Evolutionary conservation across 2,797 vertebrate genomes (phyloP), one percentile per base, ranked within the genome.

Genomic region (Spondyliosoma cantharus): DNA sequence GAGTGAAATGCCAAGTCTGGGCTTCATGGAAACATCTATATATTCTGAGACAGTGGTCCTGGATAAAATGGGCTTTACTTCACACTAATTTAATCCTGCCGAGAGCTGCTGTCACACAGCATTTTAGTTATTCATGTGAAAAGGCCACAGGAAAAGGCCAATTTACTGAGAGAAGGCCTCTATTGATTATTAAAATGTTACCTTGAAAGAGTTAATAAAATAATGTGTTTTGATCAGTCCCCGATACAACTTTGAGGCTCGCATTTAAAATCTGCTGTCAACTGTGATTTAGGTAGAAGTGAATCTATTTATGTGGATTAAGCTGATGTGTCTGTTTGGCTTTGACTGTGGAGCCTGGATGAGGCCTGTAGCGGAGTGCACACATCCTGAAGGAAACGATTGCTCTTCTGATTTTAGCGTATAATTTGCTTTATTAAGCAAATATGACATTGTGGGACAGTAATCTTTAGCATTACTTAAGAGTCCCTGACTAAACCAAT

Each of bases 121-220:
- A 81, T 89, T 78, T 88, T 79, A 66, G 71, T 87, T 82, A 84
- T 71, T 78, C 45, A 73, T 65, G 9, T n/a, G 80, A 84, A 87
- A 91, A 89, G 82, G 86, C 74, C 86, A 91, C 9, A 42, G 59
- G 57, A 62, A 86, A 92, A 90, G 86, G 89, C 91, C 81, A 87
- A 80, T 89, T 85, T 83, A 76, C 78, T 64, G 22, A 80, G 78
- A 62, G 82, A 71, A 75, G 71, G 65, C 50, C 13, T 37, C 20
- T 56, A 84, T 87, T 84, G 82, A 87, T 92, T 86, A 76, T 76
- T 83, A n/a, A 86, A 89, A 85, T 78, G 68, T 77, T 85, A 74
- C 67, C 63, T 84, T 62, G 75, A 74, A 86, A 86, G 58, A 65
- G 49, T 54, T 68, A 43, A 63, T 64, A 52, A 57, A 77, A 70